These are phyloP conservation scores for Rostratula benghalensis DNA, from an alignment of 2,113 vertebrate species.

Conservation along the genomic window DNA sequence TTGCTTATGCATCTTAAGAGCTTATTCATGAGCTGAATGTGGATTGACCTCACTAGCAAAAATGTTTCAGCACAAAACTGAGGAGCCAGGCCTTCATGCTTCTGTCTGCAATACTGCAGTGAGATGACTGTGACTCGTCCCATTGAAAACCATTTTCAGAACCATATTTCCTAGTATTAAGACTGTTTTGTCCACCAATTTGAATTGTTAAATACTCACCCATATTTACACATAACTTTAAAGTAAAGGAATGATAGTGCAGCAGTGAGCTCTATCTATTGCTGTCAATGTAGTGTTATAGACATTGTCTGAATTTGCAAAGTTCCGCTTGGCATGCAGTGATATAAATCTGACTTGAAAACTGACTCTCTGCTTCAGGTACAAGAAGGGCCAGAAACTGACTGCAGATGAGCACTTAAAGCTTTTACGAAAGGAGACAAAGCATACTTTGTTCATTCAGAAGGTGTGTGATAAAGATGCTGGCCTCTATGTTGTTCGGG, in stretches of 20 bases:
- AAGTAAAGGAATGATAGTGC: not conserved
- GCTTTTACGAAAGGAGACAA: constrained; percentile 83
- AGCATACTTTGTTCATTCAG: constrained; percentile 81
- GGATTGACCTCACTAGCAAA: not conserved
- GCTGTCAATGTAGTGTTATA: not conserved
- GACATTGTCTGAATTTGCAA: not conserved
- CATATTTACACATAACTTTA: not conserved
- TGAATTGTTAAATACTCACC: not conserved
- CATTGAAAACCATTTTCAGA: not conserved
- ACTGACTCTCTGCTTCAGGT: constrained; percentile 88
- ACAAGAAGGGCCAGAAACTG: constrained; percentile 85
- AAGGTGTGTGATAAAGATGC: constrained; percentile 77
- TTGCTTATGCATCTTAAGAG: not conserved
- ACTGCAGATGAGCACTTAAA: constrained; percentile 79
- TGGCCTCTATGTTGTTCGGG: constrained; percentile 79
- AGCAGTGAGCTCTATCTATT: not conserved
- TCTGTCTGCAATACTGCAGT: not conserved
- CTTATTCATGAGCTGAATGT: not conserved
- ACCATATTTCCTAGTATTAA: not conserved
- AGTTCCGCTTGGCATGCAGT: not conserved
- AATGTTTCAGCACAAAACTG: not conserved
- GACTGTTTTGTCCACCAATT: not conserved
- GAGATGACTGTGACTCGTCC: not conserved
- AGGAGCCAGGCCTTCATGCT: not conserved
- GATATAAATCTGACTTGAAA: constrained; percentile 74